Percentiles rank a stretch among this genome's conserved stretches.
phyloP scores from a whole-genome alignment of 2,113 vertebrate genomes.

The Chloropsis cyanopogon region DNA sequence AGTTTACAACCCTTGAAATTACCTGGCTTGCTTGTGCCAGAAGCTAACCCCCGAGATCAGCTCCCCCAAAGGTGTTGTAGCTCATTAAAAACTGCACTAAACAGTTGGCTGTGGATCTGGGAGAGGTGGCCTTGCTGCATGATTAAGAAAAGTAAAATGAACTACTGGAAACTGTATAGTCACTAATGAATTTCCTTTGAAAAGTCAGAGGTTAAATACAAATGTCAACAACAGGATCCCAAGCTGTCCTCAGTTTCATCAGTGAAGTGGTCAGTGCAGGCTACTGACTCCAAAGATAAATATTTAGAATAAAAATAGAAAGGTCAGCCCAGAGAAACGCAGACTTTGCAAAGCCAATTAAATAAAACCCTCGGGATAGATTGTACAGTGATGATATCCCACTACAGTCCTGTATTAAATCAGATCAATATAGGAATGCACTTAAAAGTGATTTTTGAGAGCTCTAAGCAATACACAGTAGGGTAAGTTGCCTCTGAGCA shows the following conservation, averaged over 20 bases:
- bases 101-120: background rate
- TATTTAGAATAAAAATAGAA: conserved; percentile 40
- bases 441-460: conserved; percentile 19
- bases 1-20: background rate
- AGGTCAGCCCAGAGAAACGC: background rate
- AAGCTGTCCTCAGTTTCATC: background rate
- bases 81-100: background rate
- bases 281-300: conserved; percentile 9
- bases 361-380: conserved; percentile 15
- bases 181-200: background rate
- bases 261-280: background rate
- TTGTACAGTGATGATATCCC: background rate
- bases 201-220: conserved; percentile 19
- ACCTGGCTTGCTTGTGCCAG: background rate
- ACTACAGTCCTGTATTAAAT: background rate
- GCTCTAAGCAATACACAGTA: background rate
- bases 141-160: background rate
- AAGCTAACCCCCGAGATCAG: background rate
- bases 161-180: background rate
- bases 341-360: conserved; percentile 32
- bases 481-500: background rate
- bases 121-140: background rate
- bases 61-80: background rate
- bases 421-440: background rate
- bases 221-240: conserved; percentile 1